Conservation (phyloP, 1,140 invertebrate species). For the Drosophila littoralis region DNA sequence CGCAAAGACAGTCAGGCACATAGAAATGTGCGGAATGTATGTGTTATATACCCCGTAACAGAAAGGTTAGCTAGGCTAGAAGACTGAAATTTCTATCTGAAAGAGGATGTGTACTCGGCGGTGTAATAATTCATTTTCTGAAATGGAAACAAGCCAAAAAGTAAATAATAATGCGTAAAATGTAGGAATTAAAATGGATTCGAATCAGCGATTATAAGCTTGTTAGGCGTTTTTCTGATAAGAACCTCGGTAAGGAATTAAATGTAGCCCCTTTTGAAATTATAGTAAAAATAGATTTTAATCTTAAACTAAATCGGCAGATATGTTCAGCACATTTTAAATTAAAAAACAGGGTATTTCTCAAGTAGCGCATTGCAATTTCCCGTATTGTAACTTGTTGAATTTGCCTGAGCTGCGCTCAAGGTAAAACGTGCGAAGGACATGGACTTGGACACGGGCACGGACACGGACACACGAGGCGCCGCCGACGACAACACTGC, state of each 20-base stretch:
- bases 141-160: not conserved
- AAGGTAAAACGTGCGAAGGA: slow-evolving; percentile 72
- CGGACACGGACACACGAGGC: slow-evolving; percentile 6
- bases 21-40: slow-evolving; percentile 10
- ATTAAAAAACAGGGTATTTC: slow-evolving; percentile 15
- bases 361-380: not conserved
- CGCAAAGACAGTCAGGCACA: slow-evolving; percentile 28
- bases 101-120: too few relatives aligned
- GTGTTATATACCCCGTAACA: slow-evolving; percentile 10
- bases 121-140: too few relatives aligned
- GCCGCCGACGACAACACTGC: slow-evolving; percentile 17
- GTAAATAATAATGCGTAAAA: not conserved
- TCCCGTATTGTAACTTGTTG: slow-evolving; percentile 57
- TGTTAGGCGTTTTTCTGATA: too few relatives aligned
- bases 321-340: too few relatives aligned
- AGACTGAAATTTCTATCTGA: too few relatives aligned
- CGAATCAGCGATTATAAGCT: too few relatives aligned
- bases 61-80: not conserved
- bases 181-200: too few relatives aligned
- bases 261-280: too few relatives aligned
- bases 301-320: too few relatives aligned
- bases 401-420: slow-evolving; percentile 42
- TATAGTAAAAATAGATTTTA: too few relatives aligned
- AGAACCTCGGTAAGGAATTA: too few relatives aligned
- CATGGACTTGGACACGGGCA: slow-evolving; percentile 23